Conservation (phyloP, 2,888 invertebrate genomes). For the Trissolcus brochymenae region DNA sequence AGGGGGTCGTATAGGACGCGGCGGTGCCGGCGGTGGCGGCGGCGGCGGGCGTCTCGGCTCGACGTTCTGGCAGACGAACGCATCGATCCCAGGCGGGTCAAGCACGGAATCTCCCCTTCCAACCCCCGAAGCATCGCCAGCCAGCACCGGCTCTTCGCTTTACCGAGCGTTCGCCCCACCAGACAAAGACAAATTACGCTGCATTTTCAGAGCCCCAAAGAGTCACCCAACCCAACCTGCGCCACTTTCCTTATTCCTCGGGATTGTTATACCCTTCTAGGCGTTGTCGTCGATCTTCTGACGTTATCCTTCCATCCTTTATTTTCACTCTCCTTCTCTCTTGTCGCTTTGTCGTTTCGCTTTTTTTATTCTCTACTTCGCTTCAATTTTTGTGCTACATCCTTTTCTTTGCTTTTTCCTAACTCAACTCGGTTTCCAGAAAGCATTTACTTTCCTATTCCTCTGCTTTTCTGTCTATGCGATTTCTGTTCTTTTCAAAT, state of each 20-base stretch:
- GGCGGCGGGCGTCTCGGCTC: slow-evolving; percentile 71
- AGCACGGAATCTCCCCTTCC: slow-evolving; percentile 74
- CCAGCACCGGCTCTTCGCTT: slow-evolving; percentile 61
- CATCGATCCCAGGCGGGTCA: slow-evolving; percentile 77
- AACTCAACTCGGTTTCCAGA: slow-evolving; percentile 4
- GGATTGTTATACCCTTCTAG: slow-evolving; percentile 47
- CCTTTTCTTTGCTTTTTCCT: background rate
- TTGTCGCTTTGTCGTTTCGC: background rate
- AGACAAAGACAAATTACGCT: slow-evolving; percentile 77
- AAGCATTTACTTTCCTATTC: slow-evolving; percentile 19
- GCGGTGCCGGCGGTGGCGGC: no score
- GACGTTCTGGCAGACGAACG: slow-evolving; percentile 76
- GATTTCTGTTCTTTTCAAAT: no score
- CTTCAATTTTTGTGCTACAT: slow-evolving; percentile 17
- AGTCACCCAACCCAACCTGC: slow-evolving; percentile 62
- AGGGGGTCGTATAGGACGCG: slow-evolving; percentile 67
- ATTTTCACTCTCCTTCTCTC: background rate
- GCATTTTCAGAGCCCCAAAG: slow-evolving; percentile 76
- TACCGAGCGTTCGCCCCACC: slow-evolving; percentile 71
- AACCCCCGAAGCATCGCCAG: slow-evolving; percentile 58
- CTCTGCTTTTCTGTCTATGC: slow-evolving; percentile 1
- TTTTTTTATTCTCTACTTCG: slow-evolving; percentile 20
- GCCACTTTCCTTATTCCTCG: slow-evolving; percentile 52
- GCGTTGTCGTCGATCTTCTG: slow-evolving; percentile 52
- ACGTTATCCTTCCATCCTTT: slow-evolving; percentile 45